Percentiles rank a stretch among this genome's conserved stretches.
Evolutionary conservation across 2,888 invertebrate species (phyloP).

Genomic region (Arrhopalites spinosus): DNA sequence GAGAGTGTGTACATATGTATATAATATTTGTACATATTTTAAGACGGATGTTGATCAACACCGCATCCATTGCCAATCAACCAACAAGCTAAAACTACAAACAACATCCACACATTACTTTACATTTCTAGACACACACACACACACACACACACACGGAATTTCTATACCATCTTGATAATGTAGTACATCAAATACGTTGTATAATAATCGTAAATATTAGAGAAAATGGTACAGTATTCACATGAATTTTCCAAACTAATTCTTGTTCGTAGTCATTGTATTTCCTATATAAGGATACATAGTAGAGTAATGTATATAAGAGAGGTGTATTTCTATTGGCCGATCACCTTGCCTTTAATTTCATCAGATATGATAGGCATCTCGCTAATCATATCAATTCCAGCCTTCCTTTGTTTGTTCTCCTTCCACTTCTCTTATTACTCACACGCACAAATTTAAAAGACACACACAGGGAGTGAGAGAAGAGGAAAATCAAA

Average conservation of each 20-base stretch:
- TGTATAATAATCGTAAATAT: too few relatives aligned
- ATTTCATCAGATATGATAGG: slow-evolving; percentile 21
- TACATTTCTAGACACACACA: not conserved
- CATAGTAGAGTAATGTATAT: too few relatives aligned
- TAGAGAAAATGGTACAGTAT: too few relatives aligned
- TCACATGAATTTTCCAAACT: too few relatives aligned
- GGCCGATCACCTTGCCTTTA: slow-evolving; percentile 16
- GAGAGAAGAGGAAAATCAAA: too few relatives aligned
- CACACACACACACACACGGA: not conserved
- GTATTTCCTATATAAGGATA: too few relatives aligned
- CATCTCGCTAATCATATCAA: slow-evolving; percentile 32
- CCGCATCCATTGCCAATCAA: slow-evolving; percentile 15
- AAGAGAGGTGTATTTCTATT: slow-evolving; percentile 4
- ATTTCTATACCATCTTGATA: too few relatives aligned
- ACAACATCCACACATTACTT: too few relatives aligned
- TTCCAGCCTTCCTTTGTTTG: not conserved
- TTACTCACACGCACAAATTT: slow-evolving; percentile 21
- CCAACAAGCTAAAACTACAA: too few relatives aligned
- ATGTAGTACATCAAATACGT: too few relatives aligned
- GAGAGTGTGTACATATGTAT: not conserved
- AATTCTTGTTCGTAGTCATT: too few relatives aligned
- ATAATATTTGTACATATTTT: not conserved
- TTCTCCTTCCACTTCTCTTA: slow-evolving; percentile 6
- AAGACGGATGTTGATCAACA: slow-evolving; percentile 21
- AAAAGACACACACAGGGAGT: not conserved